Percentiles rank a stretch among this genome's conserved stretches.
Evolutionary conservation across 2,797 vertebrate species (phyloP).

Genomic region (Sparus aurata): DNA sequence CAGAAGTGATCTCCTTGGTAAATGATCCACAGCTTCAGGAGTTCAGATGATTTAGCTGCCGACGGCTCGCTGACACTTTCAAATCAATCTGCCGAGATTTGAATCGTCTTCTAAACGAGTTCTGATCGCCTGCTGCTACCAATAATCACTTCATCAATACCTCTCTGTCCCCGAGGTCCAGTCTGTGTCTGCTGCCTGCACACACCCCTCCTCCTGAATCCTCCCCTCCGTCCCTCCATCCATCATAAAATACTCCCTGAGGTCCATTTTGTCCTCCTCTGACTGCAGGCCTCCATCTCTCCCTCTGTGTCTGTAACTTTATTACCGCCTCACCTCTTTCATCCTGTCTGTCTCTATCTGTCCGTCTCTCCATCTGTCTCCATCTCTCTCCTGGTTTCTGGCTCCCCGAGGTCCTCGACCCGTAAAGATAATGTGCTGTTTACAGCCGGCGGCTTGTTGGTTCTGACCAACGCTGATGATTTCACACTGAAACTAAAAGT

Average conservation of each 20-base stretch:
- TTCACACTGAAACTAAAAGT: not conserved
- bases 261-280: conserved; percentile 47
- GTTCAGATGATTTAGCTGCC: not conserved
- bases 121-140: conserved; percentile 45
- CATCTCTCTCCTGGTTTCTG: not conserved
- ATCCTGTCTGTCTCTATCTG: not conserved
- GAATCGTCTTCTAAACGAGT: conserved; percentile 45
- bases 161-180: conserved; percentile 8
- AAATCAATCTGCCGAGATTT: not conserved
- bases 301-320: conserved; percentile 36
- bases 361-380: conserved; percentile 28
- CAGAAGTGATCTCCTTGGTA: too few relatives aligned
- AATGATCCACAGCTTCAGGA: not conserved
- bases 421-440: not conserved
- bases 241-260: conserved; percentile 35
- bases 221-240: not conserved
- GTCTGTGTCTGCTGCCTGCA: not conserved
- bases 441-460: not conserved
- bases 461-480: not conserved
- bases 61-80: too few relatives aligned
- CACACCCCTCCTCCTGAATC: not conserved
- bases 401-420: not conserved
- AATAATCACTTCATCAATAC: conserved; percentile 75
- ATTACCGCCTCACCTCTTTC: not conserved
- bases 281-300: not conserved